Percentiles rank a stretch among this genome's conserved stretches.
Evolutionary conservation across 2,113 vertebrate genomes (phyloP).

Genomic region (Leptobrachium leishanense): DNA sequence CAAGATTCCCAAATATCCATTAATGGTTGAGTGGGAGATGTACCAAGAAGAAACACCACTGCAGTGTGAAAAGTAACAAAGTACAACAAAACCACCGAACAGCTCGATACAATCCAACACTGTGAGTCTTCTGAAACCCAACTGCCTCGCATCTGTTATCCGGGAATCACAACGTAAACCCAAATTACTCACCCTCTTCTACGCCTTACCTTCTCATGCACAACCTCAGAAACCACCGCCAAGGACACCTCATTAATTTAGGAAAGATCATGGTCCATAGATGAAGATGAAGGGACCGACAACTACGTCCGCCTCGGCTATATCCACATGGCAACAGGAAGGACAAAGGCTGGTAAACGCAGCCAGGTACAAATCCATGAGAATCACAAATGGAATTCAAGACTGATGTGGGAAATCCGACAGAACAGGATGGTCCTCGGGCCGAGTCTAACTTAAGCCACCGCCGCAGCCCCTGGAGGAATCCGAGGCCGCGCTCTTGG

Average conservation of each 20-base stretch:
- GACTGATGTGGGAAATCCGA: slow-evolving; percentile 28
- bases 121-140: too few species aligned
- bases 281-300: background rate
- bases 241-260: too few species aligned
- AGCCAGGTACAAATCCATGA: slow-evolving; percentile 10
- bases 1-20: too few species aligned
- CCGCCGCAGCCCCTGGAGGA: slow-evolving; percentile 44
- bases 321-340: background rate
- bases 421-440: background rate
- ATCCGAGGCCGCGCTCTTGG: slow-evolving; percentile 43
- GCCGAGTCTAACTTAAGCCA: slow-evolving; percentile 15
- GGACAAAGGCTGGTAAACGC: background rate
- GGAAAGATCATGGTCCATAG: background rate
- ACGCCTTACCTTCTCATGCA: background rate
- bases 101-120: too few species aligned
- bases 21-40: too few species aligned
- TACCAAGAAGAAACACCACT: too few species aligned
- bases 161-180: too few species aligned
- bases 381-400: slow-evolving; percentile 26
- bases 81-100: too few species aligned
- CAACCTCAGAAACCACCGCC: too few species aligned
- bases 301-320: background rate
- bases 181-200: background rate
- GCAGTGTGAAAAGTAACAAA: too few species aligned
- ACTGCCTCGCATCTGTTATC: too few species aligned